phyloP scores from a whole-genome alignment of 1,140 invertebrate genomes.

The Alviniconcha marisindica region DNA sequence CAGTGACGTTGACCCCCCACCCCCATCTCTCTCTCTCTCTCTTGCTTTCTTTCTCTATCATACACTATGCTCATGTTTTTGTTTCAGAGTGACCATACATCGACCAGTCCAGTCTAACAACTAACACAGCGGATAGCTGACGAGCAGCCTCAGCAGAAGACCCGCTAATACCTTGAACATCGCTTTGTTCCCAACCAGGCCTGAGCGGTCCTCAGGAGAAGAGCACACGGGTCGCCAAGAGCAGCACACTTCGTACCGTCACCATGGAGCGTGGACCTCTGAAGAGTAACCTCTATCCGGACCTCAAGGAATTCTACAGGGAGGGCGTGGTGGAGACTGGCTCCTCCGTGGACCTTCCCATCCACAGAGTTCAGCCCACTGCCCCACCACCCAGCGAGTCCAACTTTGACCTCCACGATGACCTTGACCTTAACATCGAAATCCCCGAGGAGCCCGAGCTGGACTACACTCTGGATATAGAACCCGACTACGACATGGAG shows the following conservation, averaged over 20 bases:
- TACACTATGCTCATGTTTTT: too few relatives aligned
- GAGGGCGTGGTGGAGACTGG: slow-evolving; percentile 30
- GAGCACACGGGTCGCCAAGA: not conserved
- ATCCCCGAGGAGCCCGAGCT: slow-evolving; percentile 33
- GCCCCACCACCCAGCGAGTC: slow-evolving; percentile 1
- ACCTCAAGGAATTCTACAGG: slow-evolving; percentile 26
- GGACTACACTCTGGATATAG: slow-evolving; percentile 23
- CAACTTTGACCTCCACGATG: not conserved
- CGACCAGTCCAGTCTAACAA: not conserved
- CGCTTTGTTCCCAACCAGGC: not conserved
- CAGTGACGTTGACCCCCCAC: too few relatives aligned
- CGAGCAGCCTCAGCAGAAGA: not conserved
- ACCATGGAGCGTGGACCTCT: not conserved
- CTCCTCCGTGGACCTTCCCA: slow-evolving; percentile 31
- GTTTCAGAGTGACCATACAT: too few relatives aligned
- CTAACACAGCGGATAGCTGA: not conserved
- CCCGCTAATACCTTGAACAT: not conserved
- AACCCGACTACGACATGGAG: slow-evolving; percentile 37
- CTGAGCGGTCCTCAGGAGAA: too few relatives aligned
- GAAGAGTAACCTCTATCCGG: not conserved
- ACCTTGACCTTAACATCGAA: slow-evolving; percentile 24
- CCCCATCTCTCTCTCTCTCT: too few relatives aligned
- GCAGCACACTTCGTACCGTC: not conserved
- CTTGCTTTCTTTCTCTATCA: too few relatives aligned
- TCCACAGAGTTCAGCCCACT: not conserved